These are phyloP conservation scores for Cyclargus thomasi DNA, from an alignment of 1,140 invertebrate genomes.

Conservation along the genomic window DNA sequence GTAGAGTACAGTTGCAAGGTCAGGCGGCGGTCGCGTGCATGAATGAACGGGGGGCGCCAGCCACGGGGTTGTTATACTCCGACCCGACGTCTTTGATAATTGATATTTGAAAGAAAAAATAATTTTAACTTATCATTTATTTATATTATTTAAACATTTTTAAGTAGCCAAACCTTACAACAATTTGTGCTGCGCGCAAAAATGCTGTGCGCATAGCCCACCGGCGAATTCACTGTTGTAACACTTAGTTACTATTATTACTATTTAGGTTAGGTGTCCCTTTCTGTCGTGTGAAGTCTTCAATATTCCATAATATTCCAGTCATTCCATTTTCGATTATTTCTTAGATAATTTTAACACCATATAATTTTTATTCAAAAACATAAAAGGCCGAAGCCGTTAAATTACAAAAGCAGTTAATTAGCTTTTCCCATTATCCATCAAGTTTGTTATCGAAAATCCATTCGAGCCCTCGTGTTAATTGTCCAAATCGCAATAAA, in stretches of 20 bases:
- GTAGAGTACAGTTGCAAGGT: conserved; percentile 11
- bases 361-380: neutral
- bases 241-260: too few species aligned
- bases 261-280: too few species aligned
- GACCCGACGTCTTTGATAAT: neutral
- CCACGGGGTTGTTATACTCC: conserved; percentile 11
- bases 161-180: too few species aligned
- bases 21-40: conserved; percentile 12
- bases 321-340: neutral
- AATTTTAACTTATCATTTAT: too few species aligned
- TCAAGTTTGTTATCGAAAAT: neutral
- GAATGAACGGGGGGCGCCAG: conserved; percentile 16
- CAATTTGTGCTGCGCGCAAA: too few species aligned
- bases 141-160: too few species aligned
- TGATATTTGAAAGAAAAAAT: too few species aligned
- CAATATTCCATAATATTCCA: too few species aligned
- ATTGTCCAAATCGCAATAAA: neutral
- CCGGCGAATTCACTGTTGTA: too few species aligned
- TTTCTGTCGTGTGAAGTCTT: too few species aligned
- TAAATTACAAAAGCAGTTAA: neutral
- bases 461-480: neutral
- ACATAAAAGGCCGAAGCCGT: neutral
- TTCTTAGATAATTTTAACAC: neutral
- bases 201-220: too few species aligned
- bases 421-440: neutral